These are phyloP conservation scores for Philypnodon macrostomus DNA, from an alignment of 2,797 vertebrate species.

Conservation along the genomic window DNA sequence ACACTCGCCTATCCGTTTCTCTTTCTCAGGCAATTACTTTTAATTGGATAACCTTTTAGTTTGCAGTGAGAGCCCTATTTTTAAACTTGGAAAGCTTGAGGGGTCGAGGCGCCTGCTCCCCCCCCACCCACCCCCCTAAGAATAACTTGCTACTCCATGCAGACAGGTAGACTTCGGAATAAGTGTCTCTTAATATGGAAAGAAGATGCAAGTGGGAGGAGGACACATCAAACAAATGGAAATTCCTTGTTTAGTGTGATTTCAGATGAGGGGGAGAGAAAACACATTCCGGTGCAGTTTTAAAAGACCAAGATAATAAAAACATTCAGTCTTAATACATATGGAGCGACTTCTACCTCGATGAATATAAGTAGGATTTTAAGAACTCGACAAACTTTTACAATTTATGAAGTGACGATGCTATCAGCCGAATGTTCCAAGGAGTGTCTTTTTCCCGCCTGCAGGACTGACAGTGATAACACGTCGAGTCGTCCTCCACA, in stretches of 20 bases:
- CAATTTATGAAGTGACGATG: constrained; percentile 16
- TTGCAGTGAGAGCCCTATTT: constrained; percentile 60
- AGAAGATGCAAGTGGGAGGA: constrained; percentile 51
- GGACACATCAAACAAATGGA: constrained; percentile 62
- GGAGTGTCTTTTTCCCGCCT: constrained; percentile 4
- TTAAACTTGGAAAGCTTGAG: constrained; percentile 58
- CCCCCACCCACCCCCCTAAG: constrained; percentile 44
- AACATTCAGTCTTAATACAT: constrained; percentile 33
- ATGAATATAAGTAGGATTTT: constrained; percentile 26
- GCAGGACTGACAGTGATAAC: constrained; percentile 12
- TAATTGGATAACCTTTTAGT: constrained; percentile 75
- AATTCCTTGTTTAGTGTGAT: constrained; percentile 58
- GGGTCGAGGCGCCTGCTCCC: constrained; percentile 41
- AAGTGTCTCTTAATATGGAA: constrained; percentile 53
- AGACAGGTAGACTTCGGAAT: constrained; percentile 37
- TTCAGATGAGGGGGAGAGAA: constrained; percentile 29
- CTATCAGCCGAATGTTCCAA: constrained; percentile 3
- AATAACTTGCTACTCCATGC: constrained; percentile 33
- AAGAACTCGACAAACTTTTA: constrained; percentile 16
- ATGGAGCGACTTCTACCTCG: constrained; percentile 23
- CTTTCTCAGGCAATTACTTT: constrained; percentile 68
- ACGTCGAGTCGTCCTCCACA: constrained; percentile 7
- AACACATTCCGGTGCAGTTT: constrained; percentile 37
- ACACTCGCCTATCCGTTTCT: constrained; percentile 46
- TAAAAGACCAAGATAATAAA: constrained; percentile 30